Evolutionary conservation across 2,797 vertebrate genomes (phyloP).

Genomic region (Hippoglossus hippoglossus): DNA sequence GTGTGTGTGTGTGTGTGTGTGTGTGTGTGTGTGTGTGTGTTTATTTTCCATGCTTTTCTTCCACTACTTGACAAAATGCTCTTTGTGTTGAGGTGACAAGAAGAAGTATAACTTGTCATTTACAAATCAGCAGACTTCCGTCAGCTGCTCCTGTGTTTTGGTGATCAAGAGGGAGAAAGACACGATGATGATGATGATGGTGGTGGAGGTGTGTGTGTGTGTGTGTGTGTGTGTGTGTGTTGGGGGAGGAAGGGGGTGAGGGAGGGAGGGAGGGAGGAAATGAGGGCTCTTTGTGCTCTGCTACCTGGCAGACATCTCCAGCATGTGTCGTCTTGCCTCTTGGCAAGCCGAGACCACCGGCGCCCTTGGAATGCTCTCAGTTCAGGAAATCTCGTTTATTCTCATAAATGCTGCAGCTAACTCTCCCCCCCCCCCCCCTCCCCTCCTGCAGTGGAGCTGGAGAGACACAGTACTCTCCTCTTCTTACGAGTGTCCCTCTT

Average conservation of each 20-base stretch:
- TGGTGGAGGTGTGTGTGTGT: conserved; percentile 20
- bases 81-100: conserved; percentile 13
- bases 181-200: conserved; percentile 36
- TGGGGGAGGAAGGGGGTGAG: conserved; percentile 11
- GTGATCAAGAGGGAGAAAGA: conserved; percentile 50
- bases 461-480: conserved; percentile 28
- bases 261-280: conserved; percentile 83
- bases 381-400: conserved; percentile 92
- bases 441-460: conserved; percentile 70
- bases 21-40: neutral
- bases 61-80: neutral
- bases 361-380: conserved; percentile 89
- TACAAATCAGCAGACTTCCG: conserved; percentile 49
- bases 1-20: neutral
- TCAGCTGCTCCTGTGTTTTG: conserved; percentile 52
- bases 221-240: neutral
- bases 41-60: neutral
- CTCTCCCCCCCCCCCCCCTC: conserved; percentile 48
- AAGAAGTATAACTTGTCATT: conserved; percentile 40
- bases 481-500: conserved; percentile 18
- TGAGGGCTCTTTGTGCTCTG: conserved; percentile 89
- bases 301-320: conserved; percentile 89
- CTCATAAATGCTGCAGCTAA: conserved; percentile 85
- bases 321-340: conserved; percentile 92
- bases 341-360: conserved; percentile 87